phyloP scores from a whole-genome alignment of 2,797 vertebrate genomes.

The Parauchenoglanis punctatus region DNA sequence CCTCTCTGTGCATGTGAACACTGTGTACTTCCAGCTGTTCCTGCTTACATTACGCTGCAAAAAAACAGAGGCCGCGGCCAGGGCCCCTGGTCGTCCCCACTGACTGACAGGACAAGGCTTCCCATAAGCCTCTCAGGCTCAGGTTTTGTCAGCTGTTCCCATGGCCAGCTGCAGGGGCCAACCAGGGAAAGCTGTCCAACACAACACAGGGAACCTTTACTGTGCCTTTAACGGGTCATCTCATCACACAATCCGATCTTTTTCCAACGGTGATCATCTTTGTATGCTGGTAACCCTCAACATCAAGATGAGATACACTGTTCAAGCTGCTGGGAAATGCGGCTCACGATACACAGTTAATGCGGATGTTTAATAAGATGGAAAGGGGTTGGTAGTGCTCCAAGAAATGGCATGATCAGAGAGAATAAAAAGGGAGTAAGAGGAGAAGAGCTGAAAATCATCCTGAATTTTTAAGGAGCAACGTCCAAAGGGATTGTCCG shows the following conservation, averaged over 20 bases:
- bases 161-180: slow-evolving; percentile 72
- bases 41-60: slow-evolving; percentile 51
- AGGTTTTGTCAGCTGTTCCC: slow-evolving; percentile 79
- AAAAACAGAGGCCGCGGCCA: slow-evolving; percentile 57
- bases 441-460: slow-evolving; percentile 8
- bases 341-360: slow-evolving; percentile 14
- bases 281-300: not conserved
- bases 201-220: slow-evolving; percentile 24
- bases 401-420: slow-evolving; percentile 6
- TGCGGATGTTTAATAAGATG: slow-evolving; percentile 35
- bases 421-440: slow-evolving; percentile 11
- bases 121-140: slow-evolving; percentile 60
- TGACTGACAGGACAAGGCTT: slow-evolving; percentile 72
- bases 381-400: not conserved
- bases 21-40: slow-evolving; percentile 70
- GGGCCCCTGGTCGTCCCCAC: slow-evolving; percentile 60
- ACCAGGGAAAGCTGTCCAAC: slow-evolving; percentile 59
- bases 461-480: slow-evolving; percentile 50
- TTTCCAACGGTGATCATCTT: not conserved
- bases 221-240: not conserved
- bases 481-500: not conserved
- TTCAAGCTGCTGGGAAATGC: not conserved
- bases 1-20: slow-evolving; percentile 41
- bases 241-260: no score
- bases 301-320: no score